A percentile compares a stretch with the other conserved stretches of the same genome.
Conservation (phyloP, 2,113 vertebrate species). For the Hippocampus barbouri region DNA sequence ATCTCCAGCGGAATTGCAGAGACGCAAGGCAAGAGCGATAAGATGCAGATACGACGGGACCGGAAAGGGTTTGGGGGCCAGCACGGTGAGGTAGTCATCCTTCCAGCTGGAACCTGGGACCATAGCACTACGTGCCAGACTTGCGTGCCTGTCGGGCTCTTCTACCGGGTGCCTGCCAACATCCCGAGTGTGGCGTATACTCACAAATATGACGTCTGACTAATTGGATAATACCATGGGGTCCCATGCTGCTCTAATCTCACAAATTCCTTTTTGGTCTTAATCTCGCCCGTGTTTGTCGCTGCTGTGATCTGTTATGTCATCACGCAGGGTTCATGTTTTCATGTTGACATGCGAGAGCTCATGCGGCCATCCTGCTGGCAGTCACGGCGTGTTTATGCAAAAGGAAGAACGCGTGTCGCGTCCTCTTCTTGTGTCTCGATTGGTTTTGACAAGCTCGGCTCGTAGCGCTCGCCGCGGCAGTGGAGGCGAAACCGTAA, state of each 20-base stretch:
- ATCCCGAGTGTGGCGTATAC: conserved; percentile 9
- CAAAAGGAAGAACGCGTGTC: conserved; percentile 21
- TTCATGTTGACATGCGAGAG: conserved; percentile 14
- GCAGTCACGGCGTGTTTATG: background rate
- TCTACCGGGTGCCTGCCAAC: conserved; percentile 39
- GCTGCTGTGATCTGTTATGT: conserved; percentile 29
- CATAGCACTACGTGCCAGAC: conserved; percentile 38
- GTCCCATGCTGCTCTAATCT: background rate
- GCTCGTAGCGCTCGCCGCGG: conserved; percentile 21
- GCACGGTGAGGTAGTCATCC: conserved; percentile 37
- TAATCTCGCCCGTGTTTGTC: conserved; percentile 15
- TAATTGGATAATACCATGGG: background rate
- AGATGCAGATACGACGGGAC: conserved; percentile 23
- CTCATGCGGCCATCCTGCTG: conserved; percentile 25
- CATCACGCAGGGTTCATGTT: conserved; percentile 9
- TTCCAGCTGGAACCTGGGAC: conserved; percentile 44
- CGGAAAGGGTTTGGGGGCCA: conserved; percentile 17
- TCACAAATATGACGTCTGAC: background rate
- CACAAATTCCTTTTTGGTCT: background rate
- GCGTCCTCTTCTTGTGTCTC: background rate
- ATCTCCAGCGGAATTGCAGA: no score
- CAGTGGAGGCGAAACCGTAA: conserved; percentile 26
- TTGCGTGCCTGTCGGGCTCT: conserved; percentile 43
- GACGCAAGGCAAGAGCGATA: conserved; percentile 5
- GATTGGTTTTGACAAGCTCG: conserved; percentile 44